Evolutionary conservation across 2,113 vertebrate species (phyloP).

Genomic region (Corythornis vintsioides): DNA sequence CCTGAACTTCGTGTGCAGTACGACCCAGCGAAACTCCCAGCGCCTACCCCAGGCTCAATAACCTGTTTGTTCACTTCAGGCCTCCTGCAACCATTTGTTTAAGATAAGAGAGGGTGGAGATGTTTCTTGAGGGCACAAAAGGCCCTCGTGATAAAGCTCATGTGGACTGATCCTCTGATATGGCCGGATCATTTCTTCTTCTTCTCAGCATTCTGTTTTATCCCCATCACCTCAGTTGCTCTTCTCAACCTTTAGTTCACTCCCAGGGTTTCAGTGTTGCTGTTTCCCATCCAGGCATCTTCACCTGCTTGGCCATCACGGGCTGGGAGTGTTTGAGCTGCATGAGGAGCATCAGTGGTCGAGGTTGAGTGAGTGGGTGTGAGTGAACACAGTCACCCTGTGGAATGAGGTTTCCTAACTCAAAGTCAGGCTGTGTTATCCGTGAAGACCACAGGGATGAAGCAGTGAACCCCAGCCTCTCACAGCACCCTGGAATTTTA

Average conservation of each 20-base stretch:
- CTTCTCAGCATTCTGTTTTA: neutral
- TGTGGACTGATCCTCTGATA: fast-evolving
- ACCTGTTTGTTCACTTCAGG: neutral
- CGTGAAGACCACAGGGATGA: fast-evolving
- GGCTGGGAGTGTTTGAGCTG: neutral
- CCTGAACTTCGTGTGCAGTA: constrained; percentile 28
- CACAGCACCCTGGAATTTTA: neutral
- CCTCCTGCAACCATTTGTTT: constrained; percentile 49
- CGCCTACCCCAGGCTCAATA: neutral
- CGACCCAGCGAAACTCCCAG: neutral
- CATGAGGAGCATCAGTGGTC: fast-evolving
- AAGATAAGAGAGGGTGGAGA: constrained; percentile 38
- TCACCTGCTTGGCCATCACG: fast-evolving
- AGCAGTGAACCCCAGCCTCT: neutral
- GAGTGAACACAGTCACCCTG: neutral
- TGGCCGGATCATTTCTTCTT: neutral
- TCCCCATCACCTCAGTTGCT: neutral
- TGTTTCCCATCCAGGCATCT: neutral
- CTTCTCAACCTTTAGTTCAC: neutral
- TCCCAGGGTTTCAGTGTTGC: neutral
- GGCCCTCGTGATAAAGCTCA: constrained; percentile 15
- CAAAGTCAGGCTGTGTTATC: neutral
- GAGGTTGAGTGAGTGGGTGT: neutral
- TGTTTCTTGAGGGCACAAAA: constrained; percentile 42
- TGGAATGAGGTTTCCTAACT: neutral